Evolutionary conservation across 2,888 invertebrate species (phyloP).

Genomic region (Rhamnusium bicolor): DNA sequence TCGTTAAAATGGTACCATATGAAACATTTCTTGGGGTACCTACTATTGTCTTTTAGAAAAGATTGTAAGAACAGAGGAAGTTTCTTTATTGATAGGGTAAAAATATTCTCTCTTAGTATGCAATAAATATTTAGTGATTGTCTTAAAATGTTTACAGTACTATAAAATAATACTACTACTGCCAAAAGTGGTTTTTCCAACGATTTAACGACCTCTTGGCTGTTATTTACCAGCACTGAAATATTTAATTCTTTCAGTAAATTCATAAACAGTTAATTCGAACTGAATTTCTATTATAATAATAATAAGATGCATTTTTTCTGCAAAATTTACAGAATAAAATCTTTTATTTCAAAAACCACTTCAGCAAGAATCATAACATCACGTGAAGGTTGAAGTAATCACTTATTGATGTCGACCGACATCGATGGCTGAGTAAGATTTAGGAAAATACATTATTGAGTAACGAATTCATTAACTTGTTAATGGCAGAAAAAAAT

Average conservation of each 20-base stretch:
- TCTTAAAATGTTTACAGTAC: not conserved
- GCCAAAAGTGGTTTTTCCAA: not conserved
- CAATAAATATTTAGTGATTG: not conserved
- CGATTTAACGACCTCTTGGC: not conserved
- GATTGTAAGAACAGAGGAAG: not conserved
- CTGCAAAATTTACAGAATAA: no score
- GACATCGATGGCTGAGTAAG: no score
- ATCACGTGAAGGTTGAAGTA: no score
- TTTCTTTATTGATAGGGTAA: not conserved
- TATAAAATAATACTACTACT: not conserved
- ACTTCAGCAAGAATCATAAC: no score
- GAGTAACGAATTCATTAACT: no score
- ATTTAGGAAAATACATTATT: no score
- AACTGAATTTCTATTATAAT: not conserved
- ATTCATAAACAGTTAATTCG: not conserved
- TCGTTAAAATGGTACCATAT: no score
- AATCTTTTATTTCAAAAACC: no score
- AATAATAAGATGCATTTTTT: not conserved
- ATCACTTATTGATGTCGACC: no score
- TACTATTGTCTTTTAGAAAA: not conserved
- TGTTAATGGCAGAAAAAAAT: no score
- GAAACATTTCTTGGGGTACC: no score
- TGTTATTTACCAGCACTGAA: not conserved
- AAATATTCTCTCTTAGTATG: not conserved
- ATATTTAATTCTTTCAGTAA: not conserved